phyloP scores from a whole-genome alignment of 1,140 invertebrate genomes.

The Drosophila busckii region DNA sequence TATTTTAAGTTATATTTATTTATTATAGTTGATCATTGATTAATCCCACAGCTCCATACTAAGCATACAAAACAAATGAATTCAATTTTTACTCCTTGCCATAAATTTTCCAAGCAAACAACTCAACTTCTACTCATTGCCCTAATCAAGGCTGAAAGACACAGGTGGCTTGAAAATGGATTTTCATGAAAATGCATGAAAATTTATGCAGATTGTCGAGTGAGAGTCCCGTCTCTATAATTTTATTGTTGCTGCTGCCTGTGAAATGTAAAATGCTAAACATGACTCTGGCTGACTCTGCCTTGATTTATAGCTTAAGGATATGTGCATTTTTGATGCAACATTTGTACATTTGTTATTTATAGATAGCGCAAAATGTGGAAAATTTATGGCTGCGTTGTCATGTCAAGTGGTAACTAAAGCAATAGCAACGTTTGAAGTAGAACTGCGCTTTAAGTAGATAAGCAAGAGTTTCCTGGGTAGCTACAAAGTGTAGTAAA shows the following conservation, averaged over 20 bases:
- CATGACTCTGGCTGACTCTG: not conserved
- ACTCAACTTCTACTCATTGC: too few relatives aligned
- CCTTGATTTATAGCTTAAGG: conserved; percentile 5
- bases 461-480: too few relatives aligned
- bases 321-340: not conserved
- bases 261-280: not conserved
- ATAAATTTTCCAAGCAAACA: not conserved
- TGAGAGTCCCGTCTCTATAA: not conserved
- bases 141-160: not conserved
- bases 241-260: conserved; percentile 1
- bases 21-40: too few relatives aligned
- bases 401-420: too few relatives aligned
- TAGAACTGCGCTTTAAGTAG: too few relatives aligned
- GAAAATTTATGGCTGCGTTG: too few relatives aligned
- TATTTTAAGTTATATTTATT: not conserved
- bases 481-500: too few relatives aligned
- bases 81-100: conserved; percentile 3
- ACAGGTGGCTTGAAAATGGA: not conserved
- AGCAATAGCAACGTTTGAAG: too few relatives aligned
- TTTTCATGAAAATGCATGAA: not conserved
- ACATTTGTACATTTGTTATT: too few relatives aligned
- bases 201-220: not conserved
- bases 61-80: not conserved
- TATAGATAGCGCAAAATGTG: too few relatives aligned
- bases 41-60: too few relatives aligned